These are phyloP conservation scores for Blastomussa wellsi DNA, from an alignment of 92 coral and sea anemone genomes.

Conservation along the genomic window DNA sequence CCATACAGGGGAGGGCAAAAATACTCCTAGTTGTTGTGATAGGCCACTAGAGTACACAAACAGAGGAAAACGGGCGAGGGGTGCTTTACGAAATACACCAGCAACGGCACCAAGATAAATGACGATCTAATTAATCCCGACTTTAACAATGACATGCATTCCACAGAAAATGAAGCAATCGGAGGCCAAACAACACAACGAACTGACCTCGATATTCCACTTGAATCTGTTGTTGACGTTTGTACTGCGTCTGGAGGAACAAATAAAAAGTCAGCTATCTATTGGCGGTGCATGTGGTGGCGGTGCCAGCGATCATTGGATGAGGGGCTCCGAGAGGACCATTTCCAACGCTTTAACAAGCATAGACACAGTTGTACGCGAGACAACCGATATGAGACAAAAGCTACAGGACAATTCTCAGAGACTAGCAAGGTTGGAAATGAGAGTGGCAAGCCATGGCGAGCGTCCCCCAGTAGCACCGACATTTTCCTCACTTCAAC, in stretches of 20 bases:
- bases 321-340: slow-evolving; percentile 18
- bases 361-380: slow-evolving; percentile 31
- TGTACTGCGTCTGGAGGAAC: slow-evolving; percentile 37
- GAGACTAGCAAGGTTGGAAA: slow-evolving; percentile 21
- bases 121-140: not conserved
- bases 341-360: slow-evolving; percentile 27
- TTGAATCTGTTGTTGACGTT: slow-evolving; percentile 13
- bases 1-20: too few species aligned
- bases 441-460: not conserved
- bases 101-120: not conserved
- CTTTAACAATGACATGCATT: not conserved
- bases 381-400: slow-evolving; percentile 31
- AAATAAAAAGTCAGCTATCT: slow-evolving; percentile 12
- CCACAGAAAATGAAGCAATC: slow-evolving; percentile 40
- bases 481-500: not conserved
- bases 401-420: slow-evolving; percentile 9
- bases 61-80: not conserved
- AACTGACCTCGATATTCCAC: slow-evolving; percentile 17
- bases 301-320: slow-evolving; percentile 11
- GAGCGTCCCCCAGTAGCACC: not conserved
- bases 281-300: slow-evolving; percentile 22
- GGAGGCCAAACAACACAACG: slow-evolving; percentile 36
- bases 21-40: too few species aligned
- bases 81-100: not conserved
- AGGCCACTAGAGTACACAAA: too few species aligned